Evolutionary conservation across 2,797 vertebrate species (phyloP).

Genomic region (Lacerta viridis): DNA sequence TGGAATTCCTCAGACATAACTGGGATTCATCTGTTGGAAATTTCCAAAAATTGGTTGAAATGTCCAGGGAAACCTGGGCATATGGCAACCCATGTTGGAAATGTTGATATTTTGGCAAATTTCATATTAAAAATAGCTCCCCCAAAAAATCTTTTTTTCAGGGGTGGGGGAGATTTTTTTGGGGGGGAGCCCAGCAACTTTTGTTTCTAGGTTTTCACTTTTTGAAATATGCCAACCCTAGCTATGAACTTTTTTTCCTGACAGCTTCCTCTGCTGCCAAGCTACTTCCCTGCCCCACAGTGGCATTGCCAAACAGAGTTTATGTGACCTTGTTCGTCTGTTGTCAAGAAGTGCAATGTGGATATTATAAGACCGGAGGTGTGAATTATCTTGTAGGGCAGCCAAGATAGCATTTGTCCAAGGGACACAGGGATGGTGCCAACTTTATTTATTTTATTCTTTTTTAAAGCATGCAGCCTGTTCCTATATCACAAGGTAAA

Average conservation of each 20-base stretch:
- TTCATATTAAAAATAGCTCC: too few relatives aligned
- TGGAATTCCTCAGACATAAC: too few relatives aligned
- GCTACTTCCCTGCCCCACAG: neutral
- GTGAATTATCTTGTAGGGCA: neutral
- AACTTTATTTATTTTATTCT: neutral
- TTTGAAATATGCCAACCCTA: too few relatives aligned
- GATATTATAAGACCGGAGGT: neutral
- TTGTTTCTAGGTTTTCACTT: too few relatives aligned
- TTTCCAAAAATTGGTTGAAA: too few relatives aligned
- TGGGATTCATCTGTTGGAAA: too few relatives aligned
- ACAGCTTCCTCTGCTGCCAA: neutral
- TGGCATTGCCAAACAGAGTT: neutral
- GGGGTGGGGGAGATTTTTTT: too few relatives aligned
- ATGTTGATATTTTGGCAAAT: too few relatives aligned
- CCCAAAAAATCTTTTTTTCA: too few relatives aligned
- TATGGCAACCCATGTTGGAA: too few relatives aligned
- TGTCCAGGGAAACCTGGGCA: too few relatives aligned
- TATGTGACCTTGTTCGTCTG: rapidly evolving
- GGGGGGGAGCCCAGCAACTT: too few relatives aligned
- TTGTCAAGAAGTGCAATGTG: neutral
- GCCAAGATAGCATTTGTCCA: neutral
- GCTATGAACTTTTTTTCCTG: neutral
- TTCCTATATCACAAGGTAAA: neutral
- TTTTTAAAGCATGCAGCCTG: neutral
- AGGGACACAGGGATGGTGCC: neutral